Conservation (phyloP, 2,113 vertebrate genomes). For the Psittacula cyanocephala region DNA sequence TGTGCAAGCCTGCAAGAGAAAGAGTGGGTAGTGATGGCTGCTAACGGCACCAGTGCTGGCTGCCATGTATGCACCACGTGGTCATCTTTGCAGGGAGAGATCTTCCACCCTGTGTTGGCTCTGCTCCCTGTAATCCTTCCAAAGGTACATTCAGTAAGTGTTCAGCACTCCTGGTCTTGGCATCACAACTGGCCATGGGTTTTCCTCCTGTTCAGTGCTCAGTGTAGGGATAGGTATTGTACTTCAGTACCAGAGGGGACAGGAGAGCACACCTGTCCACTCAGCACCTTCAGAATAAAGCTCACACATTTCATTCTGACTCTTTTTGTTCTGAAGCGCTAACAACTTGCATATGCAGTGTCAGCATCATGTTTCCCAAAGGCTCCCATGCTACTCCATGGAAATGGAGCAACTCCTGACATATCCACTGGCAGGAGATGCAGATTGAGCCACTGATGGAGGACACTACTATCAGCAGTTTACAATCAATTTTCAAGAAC, state of each 20-base stretch:
- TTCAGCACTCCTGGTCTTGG: background rate
- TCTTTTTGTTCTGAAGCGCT: background rate
- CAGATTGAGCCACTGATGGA: background rate
- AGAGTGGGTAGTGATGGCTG: rapidly evolving
- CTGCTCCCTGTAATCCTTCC: background rate
- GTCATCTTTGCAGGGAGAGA: background rate
- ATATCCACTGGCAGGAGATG: background rate
- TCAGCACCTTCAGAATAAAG: background rate
- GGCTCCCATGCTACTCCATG: background rate
- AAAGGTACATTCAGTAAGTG: background rate
- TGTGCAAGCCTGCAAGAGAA: rapidly evolving
- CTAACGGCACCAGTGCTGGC: background rate
- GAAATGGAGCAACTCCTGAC: background rate
- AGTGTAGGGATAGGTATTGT: background rate
- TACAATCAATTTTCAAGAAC: background rate
- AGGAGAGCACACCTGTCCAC: background rate
- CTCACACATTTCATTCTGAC: background rate
- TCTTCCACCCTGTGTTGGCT: background rate
- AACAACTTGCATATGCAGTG: background rate
- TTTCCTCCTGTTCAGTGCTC: background rate
- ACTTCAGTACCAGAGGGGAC: background rate
- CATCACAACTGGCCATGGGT: background rate
- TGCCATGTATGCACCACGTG: rapidly evolving
- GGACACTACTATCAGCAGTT: background rate
- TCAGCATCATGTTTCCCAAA: background rate